phyloP scores from a whole-genome alignment of 2,888 invertebrate species.

The Nomada fabriciana region DNA sequence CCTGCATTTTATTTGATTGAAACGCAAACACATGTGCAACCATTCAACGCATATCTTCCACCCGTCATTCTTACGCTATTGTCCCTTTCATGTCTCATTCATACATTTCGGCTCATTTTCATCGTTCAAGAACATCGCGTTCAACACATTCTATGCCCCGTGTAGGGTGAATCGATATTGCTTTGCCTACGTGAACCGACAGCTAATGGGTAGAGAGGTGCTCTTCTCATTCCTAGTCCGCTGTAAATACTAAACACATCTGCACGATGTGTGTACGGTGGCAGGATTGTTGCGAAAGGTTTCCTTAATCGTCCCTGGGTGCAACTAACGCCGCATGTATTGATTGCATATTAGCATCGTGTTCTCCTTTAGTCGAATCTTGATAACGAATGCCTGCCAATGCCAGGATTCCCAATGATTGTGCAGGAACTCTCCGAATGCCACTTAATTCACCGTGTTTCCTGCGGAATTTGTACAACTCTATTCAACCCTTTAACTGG shows the following conservation, averaged over 20 bases:
- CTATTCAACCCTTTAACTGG: conserved; percentile 38
- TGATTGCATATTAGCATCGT: conserved; percentile 74
- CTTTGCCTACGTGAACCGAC: conserved; percentile 10
- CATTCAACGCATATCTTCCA: too few species aligned
- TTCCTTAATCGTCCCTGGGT: conserved; percentile 77
- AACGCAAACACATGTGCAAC: too few species aligned
- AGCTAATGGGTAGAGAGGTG: conserved; percentile 6
- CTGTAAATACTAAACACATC: conserved; percentile 55
- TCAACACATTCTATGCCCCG: not conserved
- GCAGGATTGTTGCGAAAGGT: conserved; percentile 58
- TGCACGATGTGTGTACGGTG: conserved; percentile 54
- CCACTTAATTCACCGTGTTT: conserved; percentile 50
- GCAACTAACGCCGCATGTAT: conserved; percentile 82
- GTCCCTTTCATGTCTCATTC: too few species aligned
- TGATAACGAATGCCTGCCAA: conserved; percentile 62
- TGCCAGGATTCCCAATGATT: conserved; percentile 51
- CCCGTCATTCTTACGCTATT: too few species aligned
- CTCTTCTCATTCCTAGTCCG: conserved; percentile 1
- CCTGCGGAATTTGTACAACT: conserved; percentile 43
- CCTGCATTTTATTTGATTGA: too few species aligned
- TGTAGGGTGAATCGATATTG: conserved; percentile 24
- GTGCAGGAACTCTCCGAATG: conserved; percentile 31
- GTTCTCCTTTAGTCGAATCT: conserved; percentile 43
- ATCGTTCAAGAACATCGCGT: not conserved
- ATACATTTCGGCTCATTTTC: too few species aligned